Conservation (phyloP, 2,888 invertebrate species). For the Alloscopus bannaensis region DNA sequence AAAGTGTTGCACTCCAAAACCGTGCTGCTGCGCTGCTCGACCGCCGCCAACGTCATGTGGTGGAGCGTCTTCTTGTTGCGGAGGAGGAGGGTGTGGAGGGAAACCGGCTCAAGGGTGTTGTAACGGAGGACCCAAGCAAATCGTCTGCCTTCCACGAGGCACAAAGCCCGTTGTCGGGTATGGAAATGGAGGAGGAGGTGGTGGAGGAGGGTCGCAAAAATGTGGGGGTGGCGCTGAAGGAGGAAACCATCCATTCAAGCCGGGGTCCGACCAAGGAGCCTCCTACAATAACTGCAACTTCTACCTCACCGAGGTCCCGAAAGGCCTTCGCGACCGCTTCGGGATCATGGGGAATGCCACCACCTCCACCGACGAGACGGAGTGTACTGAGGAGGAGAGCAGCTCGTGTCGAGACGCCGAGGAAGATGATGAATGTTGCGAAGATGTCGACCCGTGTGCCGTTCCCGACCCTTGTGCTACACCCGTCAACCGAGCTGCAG, state of each 20-base stretch:
- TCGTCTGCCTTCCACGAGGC: slow-evolving; percentile 62
- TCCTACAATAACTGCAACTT: slow-evolving; percentile 69
- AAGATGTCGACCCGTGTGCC: too few relatives aligned
- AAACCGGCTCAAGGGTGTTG: slow-evolving; percentile 5
- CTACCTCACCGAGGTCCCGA: slow-evolving; percentile 62
- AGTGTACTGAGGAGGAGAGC: slow-evolving; percentile 11
- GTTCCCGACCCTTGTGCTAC: neutral
- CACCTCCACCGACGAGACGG: slow-evolving; percentile 20
- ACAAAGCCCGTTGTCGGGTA: slow-evolving; percentile 22
- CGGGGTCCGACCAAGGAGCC: slow-evolving; percentile 43
- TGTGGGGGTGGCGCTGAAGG: neutral
- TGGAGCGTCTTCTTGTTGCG: neutral
- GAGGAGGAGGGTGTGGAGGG: slow-evolving; percentile 8
- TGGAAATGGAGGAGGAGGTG: slow-evolving; percentile 20
- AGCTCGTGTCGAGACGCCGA: slow-evolving; percentile 6
- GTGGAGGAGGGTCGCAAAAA: neutral
- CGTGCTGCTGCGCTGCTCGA: slow-evolving; percentile 13
- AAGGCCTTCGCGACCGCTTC: slow-evolving; percentile 34
- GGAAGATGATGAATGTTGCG: slow-evolving; percentile 16
- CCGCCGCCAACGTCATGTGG: neutral
- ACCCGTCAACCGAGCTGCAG: slow-evolving; percentile 46
- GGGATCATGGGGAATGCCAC: slow-evolving; percentile 9
- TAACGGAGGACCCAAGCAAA: slow-evolving; percentile 45
- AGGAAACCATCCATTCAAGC: neutral
- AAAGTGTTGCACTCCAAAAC: slow-evolving; percentile 15